Base-by-base conservation (phyloP, 2,888 invertebrate species). In the Eristalis tenax region DNA sequence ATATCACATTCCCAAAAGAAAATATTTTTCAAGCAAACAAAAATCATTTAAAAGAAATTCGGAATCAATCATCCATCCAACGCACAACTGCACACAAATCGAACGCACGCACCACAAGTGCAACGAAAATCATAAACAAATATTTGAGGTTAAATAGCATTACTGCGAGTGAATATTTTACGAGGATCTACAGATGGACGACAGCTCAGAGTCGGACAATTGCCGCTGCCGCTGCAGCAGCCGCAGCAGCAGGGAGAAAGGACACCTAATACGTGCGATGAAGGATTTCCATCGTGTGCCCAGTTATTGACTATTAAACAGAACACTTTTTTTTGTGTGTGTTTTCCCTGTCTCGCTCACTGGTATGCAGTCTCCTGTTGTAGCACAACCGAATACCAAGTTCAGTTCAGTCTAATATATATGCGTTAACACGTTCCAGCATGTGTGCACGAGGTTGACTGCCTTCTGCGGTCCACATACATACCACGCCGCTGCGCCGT, bases 401-500 rank as follows among this genome's bases (percentile, higher is more conserved):
- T 74, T 59, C 69, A 38, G 76, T 74, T 59, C 59, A 83, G 71
- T 80, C 71, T 80, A 75, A 83, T 63, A 87, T 87, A 87, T 83
- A 87, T 87, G 87, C 87, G 83, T 83, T 68, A 87, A 87, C 87
- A 87, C 87, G 87, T 83, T 83, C 73, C 87, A 79, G 63, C 64
- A 79, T 83, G 76, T 77, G 63, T 79, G 64, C 32, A 35, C 38
- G 61, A 66, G 73, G 73, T 73, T 80, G 73, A 57, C 71, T 80
- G 71, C 43, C 50, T 78, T 23, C 18, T 78, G 76, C 50, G 76
- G 61, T 63, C 15, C 38, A 57, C 38, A 26, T 43, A 63, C 26
- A 61, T 32, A 23, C 35, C 65, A 10, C 32, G 40, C 11, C 32
- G 40, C 11, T 13, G 15, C 13, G 43, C 43, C 43, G 61, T 57